phyloP scores from a whole-genome alignment of 2,797 vertebrate genomes.

The Cetoscarus ocellatus region DNA sequence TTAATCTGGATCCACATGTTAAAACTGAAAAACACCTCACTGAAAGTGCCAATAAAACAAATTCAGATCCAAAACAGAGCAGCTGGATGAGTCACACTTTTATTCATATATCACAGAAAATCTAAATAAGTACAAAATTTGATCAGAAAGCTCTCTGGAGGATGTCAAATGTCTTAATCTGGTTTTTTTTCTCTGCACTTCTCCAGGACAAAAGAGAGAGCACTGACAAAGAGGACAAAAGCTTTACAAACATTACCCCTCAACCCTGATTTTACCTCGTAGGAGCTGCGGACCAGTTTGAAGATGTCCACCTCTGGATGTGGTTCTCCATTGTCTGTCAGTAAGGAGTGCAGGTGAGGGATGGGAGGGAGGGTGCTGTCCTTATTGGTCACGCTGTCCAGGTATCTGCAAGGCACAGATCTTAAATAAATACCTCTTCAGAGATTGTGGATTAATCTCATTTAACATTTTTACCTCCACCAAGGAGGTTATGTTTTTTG shows the following conservation, averaged over 20 bases:
- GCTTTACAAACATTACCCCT: background rate
- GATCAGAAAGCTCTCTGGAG: background rate
- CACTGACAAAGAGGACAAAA: background rate
- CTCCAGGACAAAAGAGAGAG: background rate
- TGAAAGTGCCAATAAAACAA: background rate
- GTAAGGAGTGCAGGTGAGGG: slow-evolving; percentile 96
- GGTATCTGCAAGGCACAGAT: slow-evolving; percentile 83
- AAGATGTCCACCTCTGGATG: slow-evolving; percentile 98
- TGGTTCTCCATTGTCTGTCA: slow-evolving; percentile 94
- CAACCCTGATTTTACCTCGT: slow-evolving; percentile 86
- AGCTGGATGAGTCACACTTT: background rate
- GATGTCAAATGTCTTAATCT: background rate
- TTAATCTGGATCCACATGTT: background rate
- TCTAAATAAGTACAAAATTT: background rate
- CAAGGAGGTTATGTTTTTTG: no score
- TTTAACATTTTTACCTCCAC: no score
- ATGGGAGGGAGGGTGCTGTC: slow-evolving; percentile 98
- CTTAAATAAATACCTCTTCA: background rate
- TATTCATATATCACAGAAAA: background rate
- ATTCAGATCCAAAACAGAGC: background rate
- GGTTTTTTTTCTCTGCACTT: background rate
- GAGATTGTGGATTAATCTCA: no score
- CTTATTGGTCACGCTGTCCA: slow-evolving; percentile 97
- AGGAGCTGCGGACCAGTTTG: slow-evolving; percentile 93
- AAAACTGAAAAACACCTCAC: background rate